Conservation (phyloP, 1,140 invertebrate species). For the Trichonephila clavipes region DNA sequence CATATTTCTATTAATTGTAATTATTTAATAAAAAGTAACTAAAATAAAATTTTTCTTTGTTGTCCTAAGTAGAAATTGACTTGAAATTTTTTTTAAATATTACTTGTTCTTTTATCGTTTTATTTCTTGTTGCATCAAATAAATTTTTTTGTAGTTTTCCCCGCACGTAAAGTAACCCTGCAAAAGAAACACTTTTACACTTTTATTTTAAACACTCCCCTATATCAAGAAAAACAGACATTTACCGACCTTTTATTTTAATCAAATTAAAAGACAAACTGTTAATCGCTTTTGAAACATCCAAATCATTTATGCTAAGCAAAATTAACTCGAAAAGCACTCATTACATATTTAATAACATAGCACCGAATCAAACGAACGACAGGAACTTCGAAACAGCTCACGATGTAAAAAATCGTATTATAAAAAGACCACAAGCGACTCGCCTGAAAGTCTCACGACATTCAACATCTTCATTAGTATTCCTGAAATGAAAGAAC, state of each 20-base stretch:
- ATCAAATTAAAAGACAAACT: background rate
- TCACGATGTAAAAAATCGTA: background rate
- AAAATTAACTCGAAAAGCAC: background rate
- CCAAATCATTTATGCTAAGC: background rate
- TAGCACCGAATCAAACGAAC: background rate
- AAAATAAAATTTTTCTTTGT: too few relatives aligned
- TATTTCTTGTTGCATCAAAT: too few relatives aligned
- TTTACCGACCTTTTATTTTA: background rate
- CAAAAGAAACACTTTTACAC: slow-evolving; percentile 25
- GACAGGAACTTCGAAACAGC: background rate
- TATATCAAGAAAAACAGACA: background rate
- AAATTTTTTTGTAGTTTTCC: background rate
- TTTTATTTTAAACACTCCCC: background rate
- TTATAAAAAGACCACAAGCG: background rate
- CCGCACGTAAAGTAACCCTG: background rate
- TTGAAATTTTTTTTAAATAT: too few relatives aligned
- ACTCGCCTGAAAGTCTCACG: background rate
- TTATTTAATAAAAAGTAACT: too few relatives aligned
- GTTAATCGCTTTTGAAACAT: background rate
- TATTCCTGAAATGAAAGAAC: background rate
- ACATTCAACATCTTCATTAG: slow-evolving; percentile 43
- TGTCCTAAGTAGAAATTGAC: too few relatives aligned
- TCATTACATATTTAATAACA: background rate
- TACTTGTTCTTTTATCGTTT: too few relatives aligned
- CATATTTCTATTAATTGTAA: too few relatives aligned